Conservation (phyloP, 1,140 invertebrate species). For the Macrocentrus cingulum region DNA sequence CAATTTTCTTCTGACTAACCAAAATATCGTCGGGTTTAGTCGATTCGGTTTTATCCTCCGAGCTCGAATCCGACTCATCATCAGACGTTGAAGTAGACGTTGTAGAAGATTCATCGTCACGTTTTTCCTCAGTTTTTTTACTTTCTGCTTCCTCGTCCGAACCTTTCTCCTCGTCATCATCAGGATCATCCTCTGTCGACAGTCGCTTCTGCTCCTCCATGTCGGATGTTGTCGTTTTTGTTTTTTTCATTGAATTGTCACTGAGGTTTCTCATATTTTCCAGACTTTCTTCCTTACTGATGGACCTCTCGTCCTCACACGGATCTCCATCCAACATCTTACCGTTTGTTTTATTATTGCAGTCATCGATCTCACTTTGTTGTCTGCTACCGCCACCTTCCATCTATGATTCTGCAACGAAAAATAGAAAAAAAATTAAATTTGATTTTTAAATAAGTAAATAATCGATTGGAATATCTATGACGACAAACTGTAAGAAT, state of each 20-base stretch:
- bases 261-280: slow-evolving; percentile 33
- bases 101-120: slow-evolving; percentile 44
- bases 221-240: too few species aligned
- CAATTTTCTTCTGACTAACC: slow-evolving; percentile 32
- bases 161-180: slow-evolving; percentile 27
- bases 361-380: slow-evolving; percentile 46
- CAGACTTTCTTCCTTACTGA: slow-evolving; percentile 5
- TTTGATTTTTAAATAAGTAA: background rate
- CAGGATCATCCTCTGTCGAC: background rate
- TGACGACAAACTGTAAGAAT: background rate
- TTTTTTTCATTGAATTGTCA: slow-evolving; percentile 17
- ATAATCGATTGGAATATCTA: background rate
- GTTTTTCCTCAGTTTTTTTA: slow-evolving; percentile 33
- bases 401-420: slow-evolving; percentile 46
- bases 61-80: slow-evolving; percentile 52
- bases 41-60: slow-evolving; percentile 49
- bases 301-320: slow-evolving; percentile 7
- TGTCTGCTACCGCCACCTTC: slow-evolving; percentile 47
- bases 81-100: slow-evolving; percentile 49
- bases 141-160: slow-evolving; percentile 29
- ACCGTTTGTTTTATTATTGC: slow-evolving; percentile 29
- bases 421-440: slow-evolving; percentile 7
- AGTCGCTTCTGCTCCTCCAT: too few species aligned
- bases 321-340: slow-evolving; percentile 20
- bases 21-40: slow-evolving; percentile 33